A percentile compares a stretch with the other conserved stretches of the same genome.
These are phyloP conservation scores for Seriola dumerili DNA, from an alignment of 2,113 vertebrate genomes.

Conservation along the genomic window DNA sequence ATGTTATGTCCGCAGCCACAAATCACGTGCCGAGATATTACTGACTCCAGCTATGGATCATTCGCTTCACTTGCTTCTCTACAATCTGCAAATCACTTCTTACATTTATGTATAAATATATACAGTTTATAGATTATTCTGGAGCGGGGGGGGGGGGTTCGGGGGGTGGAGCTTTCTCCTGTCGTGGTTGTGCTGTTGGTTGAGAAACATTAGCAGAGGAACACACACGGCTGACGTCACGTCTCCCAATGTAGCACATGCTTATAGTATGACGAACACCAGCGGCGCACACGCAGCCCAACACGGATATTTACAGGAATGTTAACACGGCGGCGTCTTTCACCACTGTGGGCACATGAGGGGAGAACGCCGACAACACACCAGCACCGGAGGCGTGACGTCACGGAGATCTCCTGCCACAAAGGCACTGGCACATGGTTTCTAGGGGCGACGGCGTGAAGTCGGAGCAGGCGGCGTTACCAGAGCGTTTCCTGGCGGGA, in stretches of 20 bases:
- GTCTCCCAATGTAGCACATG: constrained; percentile 71
- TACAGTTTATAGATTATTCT: constrained; percentile 77
- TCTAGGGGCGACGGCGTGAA: constrained; percentile 31
- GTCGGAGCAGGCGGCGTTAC: constrained; percentile 15
- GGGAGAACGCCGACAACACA: constrained; percentile 38
- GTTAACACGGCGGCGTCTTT: constrained; percentile 10
- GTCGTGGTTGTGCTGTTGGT: constrained; percentile 61
- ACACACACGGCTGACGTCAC: constrained; percentile 17
- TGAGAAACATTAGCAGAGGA: constrained; percentile 51
- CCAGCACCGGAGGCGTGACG: constrained; percentile 42
- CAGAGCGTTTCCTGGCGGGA: neutral
- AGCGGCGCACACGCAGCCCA: constrained; percentile 39
- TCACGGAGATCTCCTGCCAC: constrained; percentile 51
- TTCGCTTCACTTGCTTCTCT: constrained; percentile 55
- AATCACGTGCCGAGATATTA: constrained; percentile 65
- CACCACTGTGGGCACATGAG: neutral
- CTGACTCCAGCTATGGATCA: constrained; percentile 55
- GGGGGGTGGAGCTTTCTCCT: neutral
- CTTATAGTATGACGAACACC: constrained; percentile 29
- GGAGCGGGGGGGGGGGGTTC: constrained; percentile 26
- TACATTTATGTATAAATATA: constrained; percentile 82
- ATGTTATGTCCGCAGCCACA: constrained; percentile 71
- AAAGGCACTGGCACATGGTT: constrained; percentile 67
- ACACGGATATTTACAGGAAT: constrained; percentile 59
- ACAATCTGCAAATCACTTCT: constrained; percentile 65